These are phyloP conservation scores for Leucoma salicis DNA, from an alignment of 2,888 invertebrate genomes.

Conservation along the genomic window DNA sequence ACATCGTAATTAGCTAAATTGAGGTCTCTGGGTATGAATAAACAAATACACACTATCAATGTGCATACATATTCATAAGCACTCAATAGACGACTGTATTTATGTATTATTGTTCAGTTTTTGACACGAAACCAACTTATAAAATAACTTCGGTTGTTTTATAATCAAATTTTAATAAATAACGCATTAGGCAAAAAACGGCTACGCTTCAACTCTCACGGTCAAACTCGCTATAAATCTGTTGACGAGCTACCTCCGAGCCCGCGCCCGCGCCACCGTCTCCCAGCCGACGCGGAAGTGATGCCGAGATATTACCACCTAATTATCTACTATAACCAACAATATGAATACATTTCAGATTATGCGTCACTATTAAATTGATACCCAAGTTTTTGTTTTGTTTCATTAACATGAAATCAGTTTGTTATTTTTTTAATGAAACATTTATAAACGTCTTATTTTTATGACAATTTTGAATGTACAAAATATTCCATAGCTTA, in stretches of 20 bases:
- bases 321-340: constrained; percentile 53
- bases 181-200: constrained; percentile 76
- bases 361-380: constrained; percentile 41
- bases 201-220: constrained; percentile 75
- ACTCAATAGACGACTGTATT: constrained; percentile 51
- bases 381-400: constrained; percentile 25
- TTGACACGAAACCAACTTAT: constrained; percentile 57
- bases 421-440: no score
- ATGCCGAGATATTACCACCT: constrained; percentile 50
- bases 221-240: constrained; percentile 77
- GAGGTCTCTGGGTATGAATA: constrained; percentile 51
- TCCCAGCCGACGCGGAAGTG: constrained; percentile 56
- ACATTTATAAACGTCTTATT: no score
- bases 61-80: constrained; percentile 59
- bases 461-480: no score
- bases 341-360: constrained; percentile 47
- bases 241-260: constrained; percentile 51
- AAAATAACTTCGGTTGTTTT: constrained; percentile 64
- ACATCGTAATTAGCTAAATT: constrained; percentile 52
- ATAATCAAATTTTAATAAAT: constrained; percentile 78
- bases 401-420: not conserved
- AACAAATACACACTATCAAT: constrained; percentile 47
- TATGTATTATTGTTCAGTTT: constrained; percentile 55
- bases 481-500: no score
- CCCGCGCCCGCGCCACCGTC: constrained; percentile 12